These are phyloP conservation scores for Kryptolebias marmoratus DNA, from an alignment of 2,113 vertebrate species.

Conservation along the genomic window DNA sequence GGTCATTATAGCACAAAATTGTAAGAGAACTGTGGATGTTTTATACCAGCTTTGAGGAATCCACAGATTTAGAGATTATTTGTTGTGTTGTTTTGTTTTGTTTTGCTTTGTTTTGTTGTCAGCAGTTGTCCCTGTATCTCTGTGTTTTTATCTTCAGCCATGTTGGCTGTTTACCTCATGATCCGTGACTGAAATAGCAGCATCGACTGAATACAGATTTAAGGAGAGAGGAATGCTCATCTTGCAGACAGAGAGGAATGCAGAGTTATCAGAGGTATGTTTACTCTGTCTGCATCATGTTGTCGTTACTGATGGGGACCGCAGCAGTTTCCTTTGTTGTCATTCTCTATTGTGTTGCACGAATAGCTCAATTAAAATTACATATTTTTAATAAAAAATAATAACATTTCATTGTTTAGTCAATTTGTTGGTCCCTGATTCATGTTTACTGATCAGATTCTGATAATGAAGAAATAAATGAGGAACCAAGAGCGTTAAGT, in stretches of 20 bases:
- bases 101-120: not conserved
- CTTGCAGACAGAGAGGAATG: conserved; percentile 17
- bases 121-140: not conserved
- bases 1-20: too few relatives aligned
- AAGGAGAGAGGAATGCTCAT: conserved; percentile 20
- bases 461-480: too few relatives aligned
- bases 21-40: too few relatives aligned
- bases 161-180: conserved; percentile 5
- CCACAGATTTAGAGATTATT: not conserved
- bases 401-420: too few relatives aligned
- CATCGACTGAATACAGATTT: conserved; percentile 19
- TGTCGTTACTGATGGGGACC: not conserved
- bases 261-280: conserved; percentile 30
- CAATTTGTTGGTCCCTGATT: too few relatives aligned
- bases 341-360: conserved; percentile 13
- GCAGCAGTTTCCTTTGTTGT: conserved; percentile 3
- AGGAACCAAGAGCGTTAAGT: too few relatives aligned
- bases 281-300: conserved; percentile 32
- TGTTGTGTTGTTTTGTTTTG: not conserved
- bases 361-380: conserved; percentile 6
- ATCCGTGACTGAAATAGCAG: not conserved
- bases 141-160: not conserved
- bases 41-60: too few relatives aligned
- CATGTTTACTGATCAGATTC: too few relatives aligned
- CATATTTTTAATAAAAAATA: too few relatives aligned